These are phyloP conservation scores for Hemiscyllium ocellatum DNA, from an alignment of 2,113 vertebrate species.

Conservation along the genomic window DNA sequence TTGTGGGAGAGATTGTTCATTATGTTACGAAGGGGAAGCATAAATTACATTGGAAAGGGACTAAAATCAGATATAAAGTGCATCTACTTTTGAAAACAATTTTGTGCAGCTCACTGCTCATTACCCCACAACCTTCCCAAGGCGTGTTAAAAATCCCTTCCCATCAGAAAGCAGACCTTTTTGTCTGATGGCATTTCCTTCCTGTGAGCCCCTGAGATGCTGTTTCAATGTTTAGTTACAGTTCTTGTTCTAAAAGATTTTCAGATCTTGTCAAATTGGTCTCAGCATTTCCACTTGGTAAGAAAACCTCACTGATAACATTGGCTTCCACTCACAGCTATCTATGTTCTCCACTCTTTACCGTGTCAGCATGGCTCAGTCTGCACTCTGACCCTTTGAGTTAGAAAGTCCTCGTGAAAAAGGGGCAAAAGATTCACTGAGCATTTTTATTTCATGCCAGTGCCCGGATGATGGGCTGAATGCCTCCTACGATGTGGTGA, in stretches of 20 bases:
- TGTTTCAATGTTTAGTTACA: background rate
- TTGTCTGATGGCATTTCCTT: background rate
- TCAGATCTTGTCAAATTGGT: background rate
- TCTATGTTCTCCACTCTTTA: background rate
- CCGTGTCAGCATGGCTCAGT: background rate
- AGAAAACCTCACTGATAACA: background rate
- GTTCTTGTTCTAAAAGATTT: background rate
- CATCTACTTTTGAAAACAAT: background rate
- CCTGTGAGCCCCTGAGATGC: background rate
- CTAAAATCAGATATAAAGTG: constrained; percentile 1
- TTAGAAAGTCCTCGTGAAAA: background rate
- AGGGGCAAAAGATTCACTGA: too few species aligned
- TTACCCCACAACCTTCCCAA: constrained; percentile 15
- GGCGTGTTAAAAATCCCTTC: background rate
- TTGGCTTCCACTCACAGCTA: background rate
- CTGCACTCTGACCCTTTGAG: background rate
- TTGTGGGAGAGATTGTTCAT: background rate
- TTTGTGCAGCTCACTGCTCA: constrained; percentile 27
- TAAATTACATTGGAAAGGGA: constrained; percentile 25
- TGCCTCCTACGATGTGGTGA: too few species aligned
- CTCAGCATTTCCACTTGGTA: background rate
- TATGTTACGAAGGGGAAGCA: background rate
- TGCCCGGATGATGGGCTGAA: too few species aligned
- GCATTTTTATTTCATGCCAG: too few species aligned
- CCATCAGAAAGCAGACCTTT: background rate